Conservation (phyloP, 35 echinoderm and acorn worm species). For the Ptychodera flava region DNA sequence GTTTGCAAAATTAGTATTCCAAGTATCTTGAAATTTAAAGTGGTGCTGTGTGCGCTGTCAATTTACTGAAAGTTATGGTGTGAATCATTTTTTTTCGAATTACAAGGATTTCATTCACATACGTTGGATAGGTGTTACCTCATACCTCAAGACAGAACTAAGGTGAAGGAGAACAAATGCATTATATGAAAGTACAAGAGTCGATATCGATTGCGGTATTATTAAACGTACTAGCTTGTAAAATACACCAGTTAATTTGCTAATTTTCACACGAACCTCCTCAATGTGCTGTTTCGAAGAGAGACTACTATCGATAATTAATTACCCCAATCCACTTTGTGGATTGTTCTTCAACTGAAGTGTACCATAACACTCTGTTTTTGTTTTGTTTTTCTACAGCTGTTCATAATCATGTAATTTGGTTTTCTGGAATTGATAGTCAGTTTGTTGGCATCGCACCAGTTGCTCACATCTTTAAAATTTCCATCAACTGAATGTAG, state of each 20-base stretch:
- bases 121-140: no score
- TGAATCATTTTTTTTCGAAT: no score
- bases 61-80: no score
- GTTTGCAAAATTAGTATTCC: no score
- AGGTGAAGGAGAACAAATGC: constrained; percentile 5
- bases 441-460: constrained; percentile 9
- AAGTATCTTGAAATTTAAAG: no score
- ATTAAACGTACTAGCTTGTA: neutral
- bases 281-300: neutral
- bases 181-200: no score
- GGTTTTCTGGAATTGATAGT: constrained; percentile 9
- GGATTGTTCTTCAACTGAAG: neutral
- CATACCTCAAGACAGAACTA: neutral
- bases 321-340: neutral
- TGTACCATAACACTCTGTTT: neutral
- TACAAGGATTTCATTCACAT: no score
- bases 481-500: neutral
- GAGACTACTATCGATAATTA: neutral
- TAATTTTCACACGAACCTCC: no score
- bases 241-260: no score
- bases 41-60: no score
- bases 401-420: constrained; percentile 3
- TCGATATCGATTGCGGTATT: no score
- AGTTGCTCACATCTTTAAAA: constrained; percentile 4
- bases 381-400: neutral